These are phyloP conservation scores for Brachionus asplanchnoidis DNA, from an alignment of 1,140 invertebrate genomes.

Conservation along the genomic window DNA sequence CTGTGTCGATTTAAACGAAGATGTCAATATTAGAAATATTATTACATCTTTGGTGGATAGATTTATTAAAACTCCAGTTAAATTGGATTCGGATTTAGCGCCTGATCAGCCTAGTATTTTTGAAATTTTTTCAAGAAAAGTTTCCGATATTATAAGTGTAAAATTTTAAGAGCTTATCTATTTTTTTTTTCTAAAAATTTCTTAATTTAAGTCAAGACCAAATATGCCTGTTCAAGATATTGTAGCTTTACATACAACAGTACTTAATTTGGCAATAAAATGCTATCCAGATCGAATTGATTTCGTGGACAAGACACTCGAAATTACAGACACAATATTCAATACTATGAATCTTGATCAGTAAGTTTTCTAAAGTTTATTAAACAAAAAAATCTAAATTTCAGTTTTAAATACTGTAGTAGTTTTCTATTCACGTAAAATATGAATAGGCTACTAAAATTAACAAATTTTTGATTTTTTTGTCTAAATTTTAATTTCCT, in stretches of 20 bases:
- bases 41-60: conserved; percentile 88
- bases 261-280: conserved; percentile 88
- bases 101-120: conserved; percentile 85
- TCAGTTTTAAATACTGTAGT: too few relatives aligned
- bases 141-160: conserved; percentile 86
- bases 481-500: too few relatives aligned
- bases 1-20: conserved; percentile 86
- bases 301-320: conserved; percentile 89
- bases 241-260: conserved; percentile 85
- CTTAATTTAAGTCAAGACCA: conserved; percentile 66
- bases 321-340: conserved; percentile 78
- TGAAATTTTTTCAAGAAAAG: conserved; percentile 96
- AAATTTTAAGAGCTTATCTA: background rate
- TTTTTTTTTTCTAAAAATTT: background rate
- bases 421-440: too few relatives aligned
- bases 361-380: conserved; percentile 53
- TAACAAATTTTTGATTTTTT: too few relatives aligned
- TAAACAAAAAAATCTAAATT: too few relatives aligned
- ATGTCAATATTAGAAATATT: conserved; percentile 96
- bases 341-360: conserved; percentile 72
- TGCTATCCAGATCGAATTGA: conserved; percentile 89
- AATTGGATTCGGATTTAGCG: conserved; percentile 55
- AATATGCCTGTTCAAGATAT: conserved; percentile 94
- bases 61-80: background rate
- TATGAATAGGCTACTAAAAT: too few relatives aligned